phyloP scores from a whole-genome alignment of 2,797 vertebrate species.

The Leptoclinus maculatus region DNA sequence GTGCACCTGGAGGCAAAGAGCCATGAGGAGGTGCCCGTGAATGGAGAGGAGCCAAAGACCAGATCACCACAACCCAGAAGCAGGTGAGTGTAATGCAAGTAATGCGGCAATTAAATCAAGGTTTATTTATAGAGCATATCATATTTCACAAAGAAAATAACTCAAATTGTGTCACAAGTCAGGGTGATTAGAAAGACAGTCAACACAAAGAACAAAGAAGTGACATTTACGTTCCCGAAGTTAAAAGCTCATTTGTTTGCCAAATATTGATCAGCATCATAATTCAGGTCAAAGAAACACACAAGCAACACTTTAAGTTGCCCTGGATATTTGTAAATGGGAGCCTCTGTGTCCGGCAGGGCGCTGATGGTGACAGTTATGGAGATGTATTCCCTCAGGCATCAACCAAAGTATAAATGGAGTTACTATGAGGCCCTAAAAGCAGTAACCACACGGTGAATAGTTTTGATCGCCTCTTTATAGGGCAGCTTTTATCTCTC shows the following conservation, averaged over 20 bases:
- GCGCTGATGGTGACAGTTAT: constrained; percentile 18
- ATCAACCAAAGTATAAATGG: constrained; percentile 1
- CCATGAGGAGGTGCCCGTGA: constrained; percentile 47
- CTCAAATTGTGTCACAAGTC: constrained; percentile 21
- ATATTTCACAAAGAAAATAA: constrained; percentile 23
- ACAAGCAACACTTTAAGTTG: background rate
- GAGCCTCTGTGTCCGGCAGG: background rate
- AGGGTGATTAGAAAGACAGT: constrained; percentile 15
- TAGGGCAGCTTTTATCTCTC: constrained; percentile 20
- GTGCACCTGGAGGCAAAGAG: constrained; percentile 79
- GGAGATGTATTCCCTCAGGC: constrained; percentile 16
- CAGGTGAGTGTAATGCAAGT: constrained; percentile 44
- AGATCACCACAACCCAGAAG: constrained; percentile 33
- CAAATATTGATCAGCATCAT: background rate
- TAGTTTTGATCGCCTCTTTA: constrained; percentile 24
- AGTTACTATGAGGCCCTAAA: constrained; percentile 16
- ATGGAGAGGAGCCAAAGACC: constrained; percentile 42
- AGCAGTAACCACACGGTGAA: constrained; percentile 18
- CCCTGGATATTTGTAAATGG: background rate
- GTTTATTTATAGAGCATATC: constrained; percentile 1
- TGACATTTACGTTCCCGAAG: background rate
- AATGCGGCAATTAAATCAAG: background rate
- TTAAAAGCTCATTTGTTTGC: background rate
- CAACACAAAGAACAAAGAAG: background rate
- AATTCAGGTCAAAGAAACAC: background rate